A percentile compares a stretch with the other conserved stretches of the same genome.
Evolutionary conservation across 2,797 vertebrate species (phyloP).

Genomic region (Australoheros facetus): DNA sequence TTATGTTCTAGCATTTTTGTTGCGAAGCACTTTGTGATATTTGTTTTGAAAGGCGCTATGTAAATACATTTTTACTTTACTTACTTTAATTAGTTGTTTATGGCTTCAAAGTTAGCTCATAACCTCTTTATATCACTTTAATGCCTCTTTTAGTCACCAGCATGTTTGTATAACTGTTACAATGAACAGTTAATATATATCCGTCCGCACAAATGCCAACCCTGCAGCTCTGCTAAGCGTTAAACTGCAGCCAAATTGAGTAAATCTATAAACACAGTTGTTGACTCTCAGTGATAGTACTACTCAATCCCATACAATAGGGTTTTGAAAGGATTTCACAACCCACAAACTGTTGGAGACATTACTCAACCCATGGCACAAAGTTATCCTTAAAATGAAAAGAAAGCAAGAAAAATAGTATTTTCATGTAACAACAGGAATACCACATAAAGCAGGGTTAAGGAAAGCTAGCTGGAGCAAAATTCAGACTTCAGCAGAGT

Average conservation of each 20-base stretch:
- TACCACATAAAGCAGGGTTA: neutral
- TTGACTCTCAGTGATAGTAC: conserved; percentile 23
- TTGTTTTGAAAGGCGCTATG: neutral
- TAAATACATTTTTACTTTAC: neutral
- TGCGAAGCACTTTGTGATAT: neutral
- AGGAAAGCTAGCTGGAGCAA: neutral
- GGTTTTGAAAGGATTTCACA: conserved; percentile 36
- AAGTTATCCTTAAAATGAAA: conserved; percentile 42
- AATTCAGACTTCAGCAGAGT: conserved; percentile 10
- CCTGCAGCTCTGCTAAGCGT: conserved; percentile 25
- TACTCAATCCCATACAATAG: conserved; percentile 1
- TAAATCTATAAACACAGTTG: conserved; percentile 45
- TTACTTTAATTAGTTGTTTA: neutral
- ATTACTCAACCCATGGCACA: conserved; percentile 33
- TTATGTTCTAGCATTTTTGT: neutral
- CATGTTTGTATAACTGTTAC: neutral
- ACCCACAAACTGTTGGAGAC: conserved; percentile 1
- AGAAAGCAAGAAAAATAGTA: conserved; percentile 12
- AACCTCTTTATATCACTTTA: neutral
- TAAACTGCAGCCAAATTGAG: conserved; percentile 22
- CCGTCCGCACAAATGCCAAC: neutral
- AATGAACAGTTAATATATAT: neutral
- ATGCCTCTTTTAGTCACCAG: neutral
- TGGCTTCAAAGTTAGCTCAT: neutral
- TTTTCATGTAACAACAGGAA: conserved; percentile 32